Percentiles rank a stretch among this genome's conserved stretches.
phyloP scores from a whole-genome alignment of 2,888 invertebrate genomes.

The Amphiduros pacificus region DNA sequence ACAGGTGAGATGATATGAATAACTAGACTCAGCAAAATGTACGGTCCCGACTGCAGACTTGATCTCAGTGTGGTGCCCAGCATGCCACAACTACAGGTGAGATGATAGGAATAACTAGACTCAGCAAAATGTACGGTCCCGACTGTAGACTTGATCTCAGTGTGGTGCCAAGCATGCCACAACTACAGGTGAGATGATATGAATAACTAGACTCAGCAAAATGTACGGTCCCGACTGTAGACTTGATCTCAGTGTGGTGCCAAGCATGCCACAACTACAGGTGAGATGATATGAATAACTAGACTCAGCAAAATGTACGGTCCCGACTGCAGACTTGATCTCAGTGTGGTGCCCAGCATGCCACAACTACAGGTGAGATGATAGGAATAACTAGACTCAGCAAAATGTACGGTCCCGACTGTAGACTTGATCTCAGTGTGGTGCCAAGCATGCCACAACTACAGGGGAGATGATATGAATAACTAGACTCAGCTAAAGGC shows the following conservation, averaged over 20 bases:
- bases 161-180: constrained; percentile 79
- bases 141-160: constrained; percentile 75
- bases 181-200: constrained; percentile 76
- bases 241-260: constrained; percentile 74
- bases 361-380: constrained; percentile 75
- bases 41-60: constrained; percentile 71
- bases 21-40: too few species aligned
- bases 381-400: too few species aligned
- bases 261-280: constrained; percentile 80
- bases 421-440: constrained; percentile 74
- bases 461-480: too few species aligned
- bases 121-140: constrained; percentile 63
- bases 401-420: constrained; percentile 67
- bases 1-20: constrained; percentile 67
- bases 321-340: constrained; percentile 71
- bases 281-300: too few species aligned
- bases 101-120: too few species aligned
- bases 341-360: constrained; percentile 76
- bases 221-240: constrained; percentile 69
- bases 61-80: constrained; percentile 75
- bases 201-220: too few species aligned
- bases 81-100: constrained; percentile 80
- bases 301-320: constrained; percentile 64
- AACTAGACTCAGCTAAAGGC: too few species aligned
- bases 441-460: constrained; percentile 80